Evolutionary conservation across 2,797 vertebrate species (phyloP), one percentile per base, ranked within the genome.

Genomic region (Myotis vivesi): DNA sequence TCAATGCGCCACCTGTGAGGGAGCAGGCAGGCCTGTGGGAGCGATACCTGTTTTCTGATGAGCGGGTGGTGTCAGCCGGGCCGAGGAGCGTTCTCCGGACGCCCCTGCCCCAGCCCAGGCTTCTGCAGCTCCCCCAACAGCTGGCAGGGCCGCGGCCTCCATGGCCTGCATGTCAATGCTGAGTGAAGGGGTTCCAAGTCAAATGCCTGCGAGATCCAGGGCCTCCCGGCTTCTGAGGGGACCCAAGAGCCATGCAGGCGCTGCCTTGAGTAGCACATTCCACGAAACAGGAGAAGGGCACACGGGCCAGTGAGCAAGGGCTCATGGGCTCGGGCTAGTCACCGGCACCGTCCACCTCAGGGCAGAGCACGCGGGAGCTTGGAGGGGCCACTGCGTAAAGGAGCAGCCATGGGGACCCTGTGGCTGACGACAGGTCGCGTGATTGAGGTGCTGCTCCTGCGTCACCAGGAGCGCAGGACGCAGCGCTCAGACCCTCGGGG

Each of bases 1-100:
- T 97, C 94, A 97, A 92, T 93, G 93, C 73, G 95, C 85, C 57
- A 95, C 72, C 90, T 95, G 22, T 17, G 20, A 22, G 8, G 3
- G 53, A 55, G 53, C 53, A 55, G 51, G 53, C 53, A 19, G 51
- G 6, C 17, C 51, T 6, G 16, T 38, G 91, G 72, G 81, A 30
- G 25, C 22, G 30, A 44, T 36, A 30, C 75, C 66, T 41, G 25
- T 16, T 64, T 84, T 80, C 30, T 55, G 33, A 20, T 44, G 17
- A 41, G 73, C 7, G 23, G 41, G 44, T 89, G 79, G 33, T 36
- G 85, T 80, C 53, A 72, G 23, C 25, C 33, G 85, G 30, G 85
- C 41, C 76, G 20, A 71, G 53, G 33, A 7, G 33, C 28, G 33
- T 6, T 13, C 62, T 49, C 44, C 59, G 8, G 69, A 13, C 49